These are phyloP conservation scores for Galleria mellonella DNA, from an alignment of 1,140 invertebrate species.

Conservation along the genomic window DNA sequence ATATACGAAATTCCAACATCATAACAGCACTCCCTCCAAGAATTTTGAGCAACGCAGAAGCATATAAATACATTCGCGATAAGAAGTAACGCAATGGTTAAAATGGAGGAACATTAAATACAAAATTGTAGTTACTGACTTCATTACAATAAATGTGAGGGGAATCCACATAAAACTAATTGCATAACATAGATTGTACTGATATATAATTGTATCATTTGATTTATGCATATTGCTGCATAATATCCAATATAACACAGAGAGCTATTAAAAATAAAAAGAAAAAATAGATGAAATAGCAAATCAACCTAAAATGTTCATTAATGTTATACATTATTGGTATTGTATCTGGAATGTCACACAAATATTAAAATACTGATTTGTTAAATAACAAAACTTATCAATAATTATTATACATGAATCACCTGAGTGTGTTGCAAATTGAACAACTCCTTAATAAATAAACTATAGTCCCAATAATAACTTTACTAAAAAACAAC, in stretches of 20 bases:
- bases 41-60: slow-evolving; percentile 12
- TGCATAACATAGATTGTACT: slow-evolving; percentile 18
- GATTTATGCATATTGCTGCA: slow-evolving; percentile 12
- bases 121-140: background rate
- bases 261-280: slow-evolving; percentile 34
- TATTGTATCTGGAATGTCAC: slow-evolving; percentile 69
- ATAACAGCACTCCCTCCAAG: slow-evolving; percentile 1
- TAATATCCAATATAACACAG: slow-evolving; percentile 21
- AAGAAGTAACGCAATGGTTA: slow-evolving; percentile 13
- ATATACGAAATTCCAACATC: background rate
- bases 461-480: slow-evolving; percentile 8
- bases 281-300: slow-evolving; percentile 26
- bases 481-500: background rate
- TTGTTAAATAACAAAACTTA: slow-evolving; percentile 63
- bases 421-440: slow-evolving; percentile 40
- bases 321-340: slow-evolving; percentile 11
- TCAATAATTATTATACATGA: slow-evolving; percentile 48
- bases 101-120: slow-evolving; percentile 22
- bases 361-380: slow-evolving; percentile 71
- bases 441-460: slow-evolving; percentile 28
- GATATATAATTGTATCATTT: slow-evolving; percentile 12
- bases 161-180: slow-evolving; percentile 9
- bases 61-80: slow-evolving; percentile 16
- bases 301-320: slow-evolving; percentile 28
- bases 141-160: slow-evolving; percentile 13